Conservation (phyloP, 64 coral and sea anemone species). For the Anthopleura sola region DNA sequence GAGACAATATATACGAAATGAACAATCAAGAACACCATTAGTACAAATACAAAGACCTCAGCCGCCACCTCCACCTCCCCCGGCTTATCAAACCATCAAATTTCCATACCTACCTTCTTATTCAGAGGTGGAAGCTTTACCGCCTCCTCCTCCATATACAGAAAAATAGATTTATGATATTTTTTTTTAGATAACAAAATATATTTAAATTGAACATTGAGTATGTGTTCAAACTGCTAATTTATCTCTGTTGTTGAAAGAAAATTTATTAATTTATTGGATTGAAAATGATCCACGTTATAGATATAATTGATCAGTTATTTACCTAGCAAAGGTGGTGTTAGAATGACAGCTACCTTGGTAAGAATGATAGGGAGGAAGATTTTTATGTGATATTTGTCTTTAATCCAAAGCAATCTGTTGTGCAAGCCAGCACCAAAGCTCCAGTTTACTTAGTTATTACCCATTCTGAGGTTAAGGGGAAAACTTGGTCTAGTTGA, state of each 20-base stretch:
- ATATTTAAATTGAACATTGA: background rate
- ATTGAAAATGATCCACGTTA: background rate
- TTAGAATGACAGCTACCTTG: background rate
- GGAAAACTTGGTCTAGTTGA: too few relatives aligned
- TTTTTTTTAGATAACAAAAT: background rate
- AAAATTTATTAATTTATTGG: background rate
- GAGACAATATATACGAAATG: background rate
- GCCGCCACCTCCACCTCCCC: background rate
- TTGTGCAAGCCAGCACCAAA: too few relatives aligned
- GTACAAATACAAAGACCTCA: conserved; percentile 13
- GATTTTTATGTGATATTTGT: too few relatives aligned
- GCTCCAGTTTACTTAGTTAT: too few relatives aligned
- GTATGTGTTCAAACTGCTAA: background rate
- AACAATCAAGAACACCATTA: background rate
- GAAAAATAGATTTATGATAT: background rate
- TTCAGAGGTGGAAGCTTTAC: background rate
- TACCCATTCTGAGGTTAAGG: too few relatives aligned
- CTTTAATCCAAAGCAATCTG: too few relatives aligned
- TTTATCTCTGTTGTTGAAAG: background rate
- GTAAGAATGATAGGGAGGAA: too few relatives aligned
- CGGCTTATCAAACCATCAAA: conserved; percentile 16
- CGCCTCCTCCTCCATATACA: background rate
- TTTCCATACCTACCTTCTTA: conserved; percentile 1
- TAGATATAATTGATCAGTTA: background rate
- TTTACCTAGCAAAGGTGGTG: background rate